Evolutionary conservation across 2,797 vertebrate species (phyloP).

Genomic region (Pangasius sanitwongsei): DNA sequence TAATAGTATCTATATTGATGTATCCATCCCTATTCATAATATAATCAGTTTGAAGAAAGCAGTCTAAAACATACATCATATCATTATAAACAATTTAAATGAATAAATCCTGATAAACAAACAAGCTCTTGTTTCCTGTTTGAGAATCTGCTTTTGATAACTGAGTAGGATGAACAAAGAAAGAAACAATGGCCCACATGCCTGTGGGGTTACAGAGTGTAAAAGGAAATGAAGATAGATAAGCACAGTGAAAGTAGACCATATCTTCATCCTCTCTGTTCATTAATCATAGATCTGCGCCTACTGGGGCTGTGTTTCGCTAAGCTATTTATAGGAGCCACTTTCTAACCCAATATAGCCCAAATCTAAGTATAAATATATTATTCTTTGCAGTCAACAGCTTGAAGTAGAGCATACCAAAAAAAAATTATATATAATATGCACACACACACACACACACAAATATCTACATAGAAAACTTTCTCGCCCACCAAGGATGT

Average conservation of each 20-base stretch:
- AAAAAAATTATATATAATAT: not conserved
- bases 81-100: not conserved
- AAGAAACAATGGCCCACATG: not conserved
- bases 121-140: not conserved
- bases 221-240: slow-evolving; percentile 38
- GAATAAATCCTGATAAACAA: not conserved
- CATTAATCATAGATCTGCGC: slow-evolving; percentile 50
- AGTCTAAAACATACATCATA: not conserved
- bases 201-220: slow-evolving; percentile 1
- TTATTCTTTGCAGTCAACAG: slow-evolving; percentile 24
- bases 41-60: not conserved
- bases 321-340: slow-evolving; percentile 51
- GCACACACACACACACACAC: too few species aligned
- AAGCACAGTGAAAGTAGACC: slow-evolving; percentile 37
- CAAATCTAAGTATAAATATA: slow-evolving; percentile 32
- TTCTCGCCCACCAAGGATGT: not conserved
- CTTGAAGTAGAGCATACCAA: slow-evolving; percentile 17
- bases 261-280: slow-evolving; percentile 32
- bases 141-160: not conserved
- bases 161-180: not conserved
- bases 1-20: not conserved
- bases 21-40: not conserved
- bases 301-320: slow-evolving; percentile 33
- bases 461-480: too few species aligned
- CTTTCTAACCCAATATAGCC: slow-evolving; percentile 21